Evolutionary conservation across 2,797 vertebrate species (phyloP), one percentile per base, ranked within the genome.

Genomic region (Diplodus sargus): DNA sequence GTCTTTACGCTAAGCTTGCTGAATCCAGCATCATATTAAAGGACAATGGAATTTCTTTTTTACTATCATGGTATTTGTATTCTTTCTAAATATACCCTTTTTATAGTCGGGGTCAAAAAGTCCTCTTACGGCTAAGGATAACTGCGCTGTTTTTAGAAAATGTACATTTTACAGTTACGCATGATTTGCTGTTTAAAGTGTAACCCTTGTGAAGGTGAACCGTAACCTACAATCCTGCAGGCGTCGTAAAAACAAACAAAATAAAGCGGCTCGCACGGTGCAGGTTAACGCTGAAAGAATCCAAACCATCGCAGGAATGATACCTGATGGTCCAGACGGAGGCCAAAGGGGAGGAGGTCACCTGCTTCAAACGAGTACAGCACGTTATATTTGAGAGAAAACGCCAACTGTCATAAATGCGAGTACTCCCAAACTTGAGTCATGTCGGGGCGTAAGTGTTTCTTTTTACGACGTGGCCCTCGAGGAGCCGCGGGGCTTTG

Each of bases 381-480:
- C 17, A 16, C 43, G 34, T 83, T 63, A 49, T 22, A 54, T 60
- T 45, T 61, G 16, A 51, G 60, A 58, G 53, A 81, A 87, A 77
- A 82, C 43, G 25, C 47, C 67, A 82, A 78, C 67, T 25, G 52
- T 85, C 60, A 62, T 76, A 45, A 81, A 74, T 61, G 60, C 14
- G 63, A 84, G 83, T 47, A 74, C 76, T 91, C 82, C 77, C 76
- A 79, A 81, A 74, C 54, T 75, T 85, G 74, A 88, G 79, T 90
- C 85, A 91, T 82, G 66, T 61, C 18, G 58, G 49, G 82, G 76
- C 42, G 70, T 78, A 73, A 72, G 85, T 83, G 78, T 87, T 87
- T 81, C 25, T 77, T 68, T 90, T 90, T 34, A 89, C 61, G 67
- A 79, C 16, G 49, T 62, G 76, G 79, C 71, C 81, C 73, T 74